Evolutionary conservation across 64 coral and sea anemone genomes (phyloP).

Genomic region (Actinia equina): DNA sequence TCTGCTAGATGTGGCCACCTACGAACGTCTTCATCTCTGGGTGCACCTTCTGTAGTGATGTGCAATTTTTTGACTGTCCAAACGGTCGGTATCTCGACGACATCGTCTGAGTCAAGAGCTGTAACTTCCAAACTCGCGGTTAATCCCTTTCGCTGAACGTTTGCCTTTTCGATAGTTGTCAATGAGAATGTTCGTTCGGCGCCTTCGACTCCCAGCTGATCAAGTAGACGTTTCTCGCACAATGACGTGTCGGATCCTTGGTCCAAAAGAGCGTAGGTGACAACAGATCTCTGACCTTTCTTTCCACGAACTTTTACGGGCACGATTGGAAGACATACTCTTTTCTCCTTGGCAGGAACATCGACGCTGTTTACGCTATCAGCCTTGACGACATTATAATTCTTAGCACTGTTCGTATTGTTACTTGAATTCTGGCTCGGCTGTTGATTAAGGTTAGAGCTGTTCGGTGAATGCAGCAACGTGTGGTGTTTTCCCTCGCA

Average conservation of each 20-base stretch:
- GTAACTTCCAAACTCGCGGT: not conserved
- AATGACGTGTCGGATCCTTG: not conserved
- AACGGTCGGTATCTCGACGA: not conserved
- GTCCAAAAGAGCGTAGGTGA: not conserved
- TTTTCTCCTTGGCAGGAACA: not conserved
- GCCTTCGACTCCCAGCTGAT: not conserved
- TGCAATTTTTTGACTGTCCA: not conserved
- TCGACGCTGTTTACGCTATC: too few relatives aligned
- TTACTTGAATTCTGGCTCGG: too few relatives aligned
- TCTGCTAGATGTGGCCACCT: not conserved
- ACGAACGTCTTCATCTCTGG: not conserved
- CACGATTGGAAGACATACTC: slow-evolving; percentile 3
- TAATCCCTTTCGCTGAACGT: not conserved
- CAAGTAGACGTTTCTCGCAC: not conserved
- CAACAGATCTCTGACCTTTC: not conserved
- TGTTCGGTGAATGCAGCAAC: slow-evolving; percentile 14
- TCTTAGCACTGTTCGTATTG: too few relatives aligned
- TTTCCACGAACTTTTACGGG: not conserved
- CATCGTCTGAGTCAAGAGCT: not conserved
- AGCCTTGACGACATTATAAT: too few relatives aligned
- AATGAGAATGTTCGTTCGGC: not conserved
- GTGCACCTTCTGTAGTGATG: not conserved
- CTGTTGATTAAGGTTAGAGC: too few relatives aligned
- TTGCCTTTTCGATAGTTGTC: not conserved
- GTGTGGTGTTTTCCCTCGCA: slow-evolving; percentile 32